Base-by-base conservation (phyloP, 2,113 vertebrate genomes). In the Cyanoderma ruficeps region DNA sequence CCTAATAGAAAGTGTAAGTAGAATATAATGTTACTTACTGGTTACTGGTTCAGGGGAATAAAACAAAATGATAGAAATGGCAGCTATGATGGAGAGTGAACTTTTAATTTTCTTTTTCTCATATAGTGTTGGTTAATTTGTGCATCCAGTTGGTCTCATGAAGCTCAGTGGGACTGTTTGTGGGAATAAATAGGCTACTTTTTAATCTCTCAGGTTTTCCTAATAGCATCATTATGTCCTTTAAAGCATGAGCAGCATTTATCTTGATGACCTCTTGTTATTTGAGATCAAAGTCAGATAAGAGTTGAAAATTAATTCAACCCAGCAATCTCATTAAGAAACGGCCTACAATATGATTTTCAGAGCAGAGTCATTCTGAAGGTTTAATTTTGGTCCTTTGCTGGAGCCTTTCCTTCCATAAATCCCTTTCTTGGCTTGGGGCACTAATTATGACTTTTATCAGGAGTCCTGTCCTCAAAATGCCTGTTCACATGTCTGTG, bases 231-330 rank as follows among this genome's bases (percentile, higher is more conserved):
- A 35, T 83, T 77, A 57, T 85, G 44, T 50, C 76, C 84, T 75
- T 90, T 92, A 81, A 91, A 71, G 56, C 74, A 81, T 39, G 20
- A 81, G 39, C 52, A 87, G 35, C 61, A 67, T 95, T 94, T 90
- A 52, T 93, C 83, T 93, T 92, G 56, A 90, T 94, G 77, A 74
- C 76, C 47, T 87, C 47, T 84, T 87, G 59, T 86, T 93, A 63
- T 75, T 52, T 92, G 72, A 93, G 52, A 64, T 90, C 39, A 75
- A 95, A 95, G 72, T 95, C 77, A 94, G 83, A 21, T 74, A 90
- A 86, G 56, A 90, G 39, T 90, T 87, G 75, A 47, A 95, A 92
- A 83, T 75, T 3, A 96, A 93, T 94, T 90, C 79, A 81, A 30
- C 56, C 24, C 42, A 81, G 56, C 39, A 55, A 44, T 72, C 10